Evolutionary conservation across 1,140 invertebrate species (phyloP), one percentile per base, ranked within the genome.

Genomic region (Orius insidiosus): DNA sequence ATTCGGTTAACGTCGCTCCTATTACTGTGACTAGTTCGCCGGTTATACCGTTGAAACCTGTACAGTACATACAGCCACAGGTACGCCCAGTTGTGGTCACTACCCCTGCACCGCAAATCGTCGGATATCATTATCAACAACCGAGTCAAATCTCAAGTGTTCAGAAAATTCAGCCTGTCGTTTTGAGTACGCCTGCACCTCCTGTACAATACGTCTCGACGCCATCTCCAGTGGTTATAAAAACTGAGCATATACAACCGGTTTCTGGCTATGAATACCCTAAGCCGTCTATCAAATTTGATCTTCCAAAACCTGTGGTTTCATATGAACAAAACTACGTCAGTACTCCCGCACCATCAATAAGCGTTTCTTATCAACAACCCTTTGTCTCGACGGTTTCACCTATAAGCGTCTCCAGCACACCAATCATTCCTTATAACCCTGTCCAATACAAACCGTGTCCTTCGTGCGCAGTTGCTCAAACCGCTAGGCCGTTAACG

Each of bases 381-480:
- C 47, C 24, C 2, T 43, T 14, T 31, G 37, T 37, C 3, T 38
- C 32, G 9, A 38, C 34, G 4, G 11, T 39, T 9, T 9, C n/a
- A 9, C 47, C 49, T 5, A 47, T 44, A 9, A 45, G 43, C 31
- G 48, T 50, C 8, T 37, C 38, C 4, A 50, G 45, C 13, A 46
- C 54, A 1, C 54, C 56, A 5, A 38, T 43, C 6, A 49, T 56
- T 4, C 56, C 57, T 1, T 56, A 56, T 0, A 59, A 58, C 15
- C 54, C 55, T 1, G 55, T 54, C 18, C 51, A 49, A 11, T 43
- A 43, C 16, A 15, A 30, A 31, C 24, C 41, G 5, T 11, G 24
- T 31, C 7, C 41, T 24, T 30, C 41, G 3, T 30, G 24, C 30
- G 10, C 18, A 3, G 31, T 18, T 31, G 24, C n/a, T 6, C 19